A percentile compares a stretch with the other conserved stretches of the same genome.
Evolutionary conservation across 1,140 invertebrate species (phyloP).

Genomic region (Hyphantria cunea): DNA sequence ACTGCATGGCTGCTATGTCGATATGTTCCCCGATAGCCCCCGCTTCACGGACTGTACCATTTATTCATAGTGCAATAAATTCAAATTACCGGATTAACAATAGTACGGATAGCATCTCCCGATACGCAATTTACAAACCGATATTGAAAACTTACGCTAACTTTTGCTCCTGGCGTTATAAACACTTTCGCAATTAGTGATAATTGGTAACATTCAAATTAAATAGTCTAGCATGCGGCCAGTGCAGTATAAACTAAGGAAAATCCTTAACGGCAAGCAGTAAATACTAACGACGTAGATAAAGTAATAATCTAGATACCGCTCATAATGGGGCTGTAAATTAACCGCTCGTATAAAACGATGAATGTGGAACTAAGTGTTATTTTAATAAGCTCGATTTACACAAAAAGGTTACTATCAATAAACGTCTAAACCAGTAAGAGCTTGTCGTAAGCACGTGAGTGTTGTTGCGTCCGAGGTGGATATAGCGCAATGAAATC

Average conservation of each 20-base stretch:
- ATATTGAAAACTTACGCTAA: slow-evolving; percentile 51
- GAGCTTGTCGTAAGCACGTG: slow-evolving; percentile 56
- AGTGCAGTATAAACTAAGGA: slow-evolving; percentile 8
- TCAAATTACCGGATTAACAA: slow-evolving; percentile 80
- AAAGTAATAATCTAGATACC: slow-evolving; percentile 29
- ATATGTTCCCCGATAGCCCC: slow-evolving; percentile 64
- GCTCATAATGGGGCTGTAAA: slow-evolving; percentile 35
- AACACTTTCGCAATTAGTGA: slow-evolving; percentile 38
- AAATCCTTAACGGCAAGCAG: slow-evolving; percentile 31
- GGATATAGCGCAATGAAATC: slow-evolving; percentile 77
- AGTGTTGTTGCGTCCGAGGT: slow-evolving; percentile 51
- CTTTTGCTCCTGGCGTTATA: slow-evolving; percentile 45
- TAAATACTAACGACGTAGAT: slow-evolving; percentile 38
- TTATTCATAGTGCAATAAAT: slow-evolving; percentile 79
- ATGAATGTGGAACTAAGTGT: slow-evolving; percentile 41
- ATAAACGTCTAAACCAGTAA: slow-evolving; percentile 57
- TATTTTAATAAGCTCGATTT: slow-evolving; percentile 53
- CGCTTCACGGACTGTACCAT: slow-evolving; percentile 57
- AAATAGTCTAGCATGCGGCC: neutral
- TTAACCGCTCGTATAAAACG: slow-evolving; percentile 32
- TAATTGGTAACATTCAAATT: slow-evolving; percentile 25
- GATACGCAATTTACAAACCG: slow-evolving; percentile 47
- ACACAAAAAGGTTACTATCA: slow-evolving; percentile 60
- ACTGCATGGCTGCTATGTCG: slow-evolving; percentile 54
- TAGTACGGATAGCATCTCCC: slow-evolving; percentile 71